Conservation (phyloP, 2,888 invertebrate genomes). For the Heteromyza rotundicornis region DNA sequence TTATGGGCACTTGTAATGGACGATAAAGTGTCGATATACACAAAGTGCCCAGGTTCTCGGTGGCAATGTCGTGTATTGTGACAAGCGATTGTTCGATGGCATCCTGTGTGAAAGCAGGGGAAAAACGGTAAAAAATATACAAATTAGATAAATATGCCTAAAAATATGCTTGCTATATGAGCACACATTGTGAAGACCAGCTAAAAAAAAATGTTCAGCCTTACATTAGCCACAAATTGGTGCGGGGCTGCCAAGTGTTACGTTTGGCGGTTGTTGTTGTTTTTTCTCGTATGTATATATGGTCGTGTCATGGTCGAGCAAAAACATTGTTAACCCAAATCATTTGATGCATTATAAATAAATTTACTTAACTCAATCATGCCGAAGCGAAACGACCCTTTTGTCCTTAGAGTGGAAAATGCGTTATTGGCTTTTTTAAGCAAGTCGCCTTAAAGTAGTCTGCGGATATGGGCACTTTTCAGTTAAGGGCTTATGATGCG, state of each 20-base stretch:
- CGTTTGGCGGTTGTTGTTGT: too few species aligned
- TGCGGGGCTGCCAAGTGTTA: too few species aligned
- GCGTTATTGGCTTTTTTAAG: constrained; percentile 21
- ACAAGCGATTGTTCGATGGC: constrained; percentile 73
- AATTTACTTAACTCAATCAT: constrained; percentile 27
- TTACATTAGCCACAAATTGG: too few species aligned
- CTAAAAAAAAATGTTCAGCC: too few species aligned
- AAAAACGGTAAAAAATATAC: background rate
- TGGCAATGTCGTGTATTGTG: constrained; percentile 77
- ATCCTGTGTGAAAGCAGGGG: constrained; percentile 61
- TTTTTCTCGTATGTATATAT: too few species aligned
- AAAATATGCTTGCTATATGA: too few species aligned
- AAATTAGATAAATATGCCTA: background rate
- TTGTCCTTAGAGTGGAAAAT: constrained; percentile 52
- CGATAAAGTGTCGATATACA: constrained; percentile 76
- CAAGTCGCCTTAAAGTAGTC: background rate
- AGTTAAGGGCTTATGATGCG: too few species aligned
- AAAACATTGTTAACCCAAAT: constrained; percentile 31
- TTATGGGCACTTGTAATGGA: constrained; percentile 72
- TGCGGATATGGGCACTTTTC: too few species aligned
- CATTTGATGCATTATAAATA: constrained; percentile 43
- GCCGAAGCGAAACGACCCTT: constrained; percentile 33
- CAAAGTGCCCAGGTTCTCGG: constrained; percentile 73
- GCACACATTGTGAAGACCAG: too few species aligned
- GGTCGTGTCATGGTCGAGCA: too few species aligned